phyloP scores from a whole-genome alignment of 2,113 vertebrate genomes.

The Eulemur macaco region DNA sequence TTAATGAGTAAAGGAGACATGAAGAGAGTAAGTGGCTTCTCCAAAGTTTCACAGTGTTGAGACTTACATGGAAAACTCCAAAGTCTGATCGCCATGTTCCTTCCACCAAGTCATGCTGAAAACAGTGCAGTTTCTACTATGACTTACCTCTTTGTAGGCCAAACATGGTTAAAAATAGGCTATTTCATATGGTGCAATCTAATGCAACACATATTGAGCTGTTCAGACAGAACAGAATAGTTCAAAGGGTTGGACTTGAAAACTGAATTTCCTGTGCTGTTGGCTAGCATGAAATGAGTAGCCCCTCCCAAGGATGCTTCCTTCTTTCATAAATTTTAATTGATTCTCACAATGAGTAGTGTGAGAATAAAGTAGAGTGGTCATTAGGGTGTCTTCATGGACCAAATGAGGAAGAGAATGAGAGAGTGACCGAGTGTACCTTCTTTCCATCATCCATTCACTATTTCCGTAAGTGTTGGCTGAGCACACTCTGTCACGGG shows the following conservation, averaged over 20 bases:
- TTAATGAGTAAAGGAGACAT: not conserved
- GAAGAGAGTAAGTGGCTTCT: not conserved
- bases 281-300: not conserved
- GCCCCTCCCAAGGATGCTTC: not conserved
- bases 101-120: not conserved
- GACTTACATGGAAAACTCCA: conserved; percentile 33
- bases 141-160: not conserved
- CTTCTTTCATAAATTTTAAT: not conserved
- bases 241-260: not conserved
- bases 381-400: not conserved
- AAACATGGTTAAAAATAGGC: not conserved
- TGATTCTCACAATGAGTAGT: not conserved
- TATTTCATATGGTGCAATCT: not conserved
- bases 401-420: not conserved
- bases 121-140: not conserved
- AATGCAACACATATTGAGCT: not conserved
- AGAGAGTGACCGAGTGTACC: not conserved
- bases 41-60: not conserved
- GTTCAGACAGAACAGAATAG: not conserved
- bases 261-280: not conserved
- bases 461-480: not conserved
- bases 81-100: not conserved
- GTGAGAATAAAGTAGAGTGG: not conserved
- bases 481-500: not conserved
- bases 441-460: not conserved